Base-by-base conservation (phyloP, 1,140 invertebrate genomes). In the Pygmarrhopalites habei region DNA sequence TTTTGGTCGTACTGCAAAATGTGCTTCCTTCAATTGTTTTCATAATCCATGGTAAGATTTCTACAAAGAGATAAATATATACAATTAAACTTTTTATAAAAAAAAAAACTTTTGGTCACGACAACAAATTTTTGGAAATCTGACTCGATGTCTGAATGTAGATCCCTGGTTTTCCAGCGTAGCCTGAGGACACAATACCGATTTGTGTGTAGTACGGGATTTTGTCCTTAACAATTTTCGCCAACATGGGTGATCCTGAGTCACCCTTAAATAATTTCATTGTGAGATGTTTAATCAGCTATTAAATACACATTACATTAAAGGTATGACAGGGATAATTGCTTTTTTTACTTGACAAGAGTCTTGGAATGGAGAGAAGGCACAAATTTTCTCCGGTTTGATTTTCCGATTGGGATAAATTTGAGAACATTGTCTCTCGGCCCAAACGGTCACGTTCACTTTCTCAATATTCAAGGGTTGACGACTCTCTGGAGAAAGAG, bases 321-420 rank as follows among this genome's bases (percentile, higher is more conserved):
- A 39, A 26, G n/a, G 5, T 28, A 21, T 2, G 28, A 0, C 21
- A 29, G 26, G 5, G 30, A 44, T 51, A 39, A 19, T 15, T 2
- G 43, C 7, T 30, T 5, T 12, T 28, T 14, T 39, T 49, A 58
- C 67, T 32, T 69, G 61, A 57, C 68, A 69, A 2, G 68, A 51
- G 46, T 69, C 68, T 21, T 23, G 53, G 25, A 44, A 46, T 15
- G 58, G 60, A 19, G 56, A 51, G 10, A 53, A 25, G 2, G 68
- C 68, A 43, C 68, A 69, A 10, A 69, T 23, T 64, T 66, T 69
- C 43, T 64, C 57, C 1, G 32, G 28, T 3, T 64, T 69, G 15
- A 66, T 62, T 28, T 26, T 61, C 10, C 46, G 21, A 19, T 23
- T 46, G 15, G 60, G 51, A 29, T 69, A 69, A n/a, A 44, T 44